Percentiles rank a stretch among this genome's conserved stretches.
These are phyloP conservation scores for Nothocercus julius DNA, from an alignment of 2,113 vertebrate genomes.

Conservation along the genomic window DNA sequence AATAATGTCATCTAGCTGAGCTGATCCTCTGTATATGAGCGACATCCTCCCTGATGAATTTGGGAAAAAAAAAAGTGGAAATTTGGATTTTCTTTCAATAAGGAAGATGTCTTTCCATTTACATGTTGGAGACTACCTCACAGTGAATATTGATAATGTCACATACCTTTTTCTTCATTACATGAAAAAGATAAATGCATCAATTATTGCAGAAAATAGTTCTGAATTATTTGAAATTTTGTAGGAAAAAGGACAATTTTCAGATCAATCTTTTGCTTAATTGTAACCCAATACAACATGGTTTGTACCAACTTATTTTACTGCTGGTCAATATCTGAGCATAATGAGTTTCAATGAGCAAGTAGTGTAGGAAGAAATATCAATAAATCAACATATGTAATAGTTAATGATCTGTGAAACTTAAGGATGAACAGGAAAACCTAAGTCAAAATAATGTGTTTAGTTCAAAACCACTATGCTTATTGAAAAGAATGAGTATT, in stretches of 20 bases:
- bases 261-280: neutral
- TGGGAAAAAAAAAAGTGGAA: neutral
- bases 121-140: neutral
- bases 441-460: neutral
- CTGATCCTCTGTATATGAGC: neutral
- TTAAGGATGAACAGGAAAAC: neutral
- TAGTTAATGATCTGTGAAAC: neutral
- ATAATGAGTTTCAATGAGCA: neutral
- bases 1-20: neutral
- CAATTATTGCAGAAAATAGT: too few relatives aligned
- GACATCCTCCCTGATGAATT: neutral
- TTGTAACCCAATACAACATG: neutral
- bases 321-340: neutral
- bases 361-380: neutral
- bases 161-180: neutral
- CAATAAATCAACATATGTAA: neutral
- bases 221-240: neutral
- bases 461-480: neutral
- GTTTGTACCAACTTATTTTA: neutral
- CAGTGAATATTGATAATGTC: neutral
- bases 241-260: neutral
- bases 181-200: neutral
- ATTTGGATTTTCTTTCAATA: neutral
- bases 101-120: neutral
- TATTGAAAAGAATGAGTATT: neutral